Conservation (phyloP, 1,140 invertebrate species). For the Sarcophaga peregrina region DNA sequence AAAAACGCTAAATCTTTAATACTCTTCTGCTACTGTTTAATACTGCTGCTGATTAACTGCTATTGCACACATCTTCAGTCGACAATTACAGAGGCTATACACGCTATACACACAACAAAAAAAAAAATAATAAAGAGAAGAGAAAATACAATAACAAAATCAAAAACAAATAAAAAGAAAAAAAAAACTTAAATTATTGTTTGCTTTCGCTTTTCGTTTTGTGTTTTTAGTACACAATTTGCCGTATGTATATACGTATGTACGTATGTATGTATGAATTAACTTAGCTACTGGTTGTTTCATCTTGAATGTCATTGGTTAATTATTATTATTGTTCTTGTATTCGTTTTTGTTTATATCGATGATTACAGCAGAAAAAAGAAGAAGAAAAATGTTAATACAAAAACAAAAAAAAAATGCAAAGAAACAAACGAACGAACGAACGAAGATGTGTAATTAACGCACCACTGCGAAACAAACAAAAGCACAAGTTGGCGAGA, state of each 20-base stretch:
- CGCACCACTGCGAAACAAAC: conserved; percentile 4
- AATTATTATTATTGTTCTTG: neutral
- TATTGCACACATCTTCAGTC: no score
- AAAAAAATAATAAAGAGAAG: no score
- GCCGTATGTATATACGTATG: neutral
- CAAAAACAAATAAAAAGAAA: no score
- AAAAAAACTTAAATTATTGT: no score
- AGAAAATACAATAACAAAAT: no score
- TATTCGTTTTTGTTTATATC: neutral
- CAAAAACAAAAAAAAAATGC: neutral
- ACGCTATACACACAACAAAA: no score
- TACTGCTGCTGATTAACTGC: no score
- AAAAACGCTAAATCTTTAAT: no score
- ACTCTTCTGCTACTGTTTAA: no score
- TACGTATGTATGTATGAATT: neutral
- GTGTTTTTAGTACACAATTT: neutral
- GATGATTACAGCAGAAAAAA: no score
- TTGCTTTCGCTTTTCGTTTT: no score
- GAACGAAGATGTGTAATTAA: conserved; percentile 23
- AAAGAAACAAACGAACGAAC: neutral
- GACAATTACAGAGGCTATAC: no score
- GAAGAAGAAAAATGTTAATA: neutral
- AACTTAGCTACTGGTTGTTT: neutral
- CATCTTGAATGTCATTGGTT: conserved; percentile 16
- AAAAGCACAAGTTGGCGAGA: neutral